These are phyloP conservation scores for Cartodere bifasciata DNA, from an alignment of 2,888 invertebrate genomes.

Conservation along the genomic window DNA sequence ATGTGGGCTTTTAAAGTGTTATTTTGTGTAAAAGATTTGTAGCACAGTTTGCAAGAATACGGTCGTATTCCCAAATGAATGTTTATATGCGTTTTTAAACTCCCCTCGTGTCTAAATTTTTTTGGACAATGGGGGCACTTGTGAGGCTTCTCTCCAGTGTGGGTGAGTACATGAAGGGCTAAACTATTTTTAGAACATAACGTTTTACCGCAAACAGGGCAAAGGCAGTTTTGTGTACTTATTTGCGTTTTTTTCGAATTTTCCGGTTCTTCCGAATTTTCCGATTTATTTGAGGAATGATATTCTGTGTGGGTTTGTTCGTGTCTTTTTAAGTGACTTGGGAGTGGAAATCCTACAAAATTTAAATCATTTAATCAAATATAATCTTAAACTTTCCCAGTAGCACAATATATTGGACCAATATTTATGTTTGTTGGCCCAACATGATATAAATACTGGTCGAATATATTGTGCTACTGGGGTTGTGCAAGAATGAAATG, in stretches of 20 bases:
- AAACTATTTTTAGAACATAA: neutral
- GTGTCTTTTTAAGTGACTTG: too few relatives aligned
- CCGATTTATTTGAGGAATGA: neutral
- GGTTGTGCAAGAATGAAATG: too few relatives aligned
- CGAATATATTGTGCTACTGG: too few relatives aligned
- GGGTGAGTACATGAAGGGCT: neutral
- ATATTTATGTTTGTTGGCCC: too few relatives aligned
- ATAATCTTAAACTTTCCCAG: too few relatives aligned
- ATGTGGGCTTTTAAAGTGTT: constrained; percentile 3
- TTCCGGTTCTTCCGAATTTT: neutral
- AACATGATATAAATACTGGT: too few relatives aligned
- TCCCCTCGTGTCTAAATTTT: neutral
- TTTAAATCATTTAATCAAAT: too few relatives aligned
- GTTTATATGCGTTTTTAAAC: neutral
- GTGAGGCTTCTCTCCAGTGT: constrained; percentile 2
- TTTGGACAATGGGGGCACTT: neutral
- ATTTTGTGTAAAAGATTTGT: constrained; percentile 6
- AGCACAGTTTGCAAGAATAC: constrained; percentile 6
- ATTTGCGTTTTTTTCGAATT: too few relatives aligned
- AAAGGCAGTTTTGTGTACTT: neutral
- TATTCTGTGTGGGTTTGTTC: too few relatives aligned
- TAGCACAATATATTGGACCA: too few relatives aligned
- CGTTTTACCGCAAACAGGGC: neutral
- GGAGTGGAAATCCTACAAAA: too few relatives aligned
- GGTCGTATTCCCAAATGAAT: constrained; percentile 19